Conservation (phyloP, 2,888 invertebrate species). For the Psylliodes chrysocephalus region DNA sequence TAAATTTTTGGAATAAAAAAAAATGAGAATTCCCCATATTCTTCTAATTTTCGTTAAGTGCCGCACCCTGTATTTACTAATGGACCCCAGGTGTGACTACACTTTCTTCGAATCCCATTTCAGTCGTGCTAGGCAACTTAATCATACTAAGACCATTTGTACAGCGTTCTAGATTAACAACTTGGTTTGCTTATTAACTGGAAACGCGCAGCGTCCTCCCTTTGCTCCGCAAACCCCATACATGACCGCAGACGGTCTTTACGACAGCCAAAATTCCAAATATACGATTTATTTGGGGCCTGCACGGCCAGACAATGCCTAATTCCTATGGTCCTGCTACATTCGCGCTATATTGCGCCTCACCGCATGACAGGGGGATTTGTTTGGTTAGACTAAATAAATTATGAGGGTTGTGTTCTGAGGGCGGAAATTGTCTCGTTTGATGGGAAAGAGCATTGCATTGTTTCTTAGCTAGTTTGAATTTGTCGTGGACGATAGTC, state of each 20-base stretch:
- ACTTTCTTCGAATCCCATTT: constrained; percentile 23
- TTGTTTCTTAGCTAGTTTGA: too few species aligned
- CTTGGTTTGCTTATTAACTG: constrained; percentile 47
- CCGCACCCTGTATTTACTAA: too few species aligned
- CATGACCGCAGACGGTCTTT: constrained; percentile 38
- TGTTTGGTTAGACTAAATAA: not conserved
- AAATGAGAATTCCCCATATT: too few species aligned
- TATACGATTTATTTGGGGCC: constrained; percentile 12
- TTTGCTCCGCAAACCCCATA: not conserved
- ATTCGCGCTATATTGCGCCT: not conserved
- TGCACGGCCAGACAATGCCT: constrained; percentile 7
- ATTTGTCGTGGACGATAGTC: too few species aligned
- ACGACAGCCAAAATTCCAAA: constrained; percentile 12
- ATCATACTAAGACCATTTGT: constrained; percentile 49
- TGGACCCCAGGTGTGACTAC: constrained; percentile 15
- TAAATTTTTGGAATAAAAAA: too few species aligned
- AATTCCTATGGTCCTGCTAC: not conserved
- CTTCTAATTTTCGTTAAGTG: too few species aligned
- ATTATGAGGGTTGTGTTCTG: not conserved
- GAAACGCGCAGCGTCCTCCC: constrained; percentile 23
- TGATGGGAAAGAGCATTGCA: too few species aligned
- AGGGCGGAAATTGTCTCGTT: too few species aligned
- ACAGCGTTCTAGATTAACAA: constrained; percentile 50
- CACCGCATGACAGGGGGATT: not conserved
- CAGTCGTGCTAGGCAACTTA: constrained; percentile 41